Conservation (phyloP, 2,888 invertebrate genomes). For the Saturnia pavonia region DNA sequence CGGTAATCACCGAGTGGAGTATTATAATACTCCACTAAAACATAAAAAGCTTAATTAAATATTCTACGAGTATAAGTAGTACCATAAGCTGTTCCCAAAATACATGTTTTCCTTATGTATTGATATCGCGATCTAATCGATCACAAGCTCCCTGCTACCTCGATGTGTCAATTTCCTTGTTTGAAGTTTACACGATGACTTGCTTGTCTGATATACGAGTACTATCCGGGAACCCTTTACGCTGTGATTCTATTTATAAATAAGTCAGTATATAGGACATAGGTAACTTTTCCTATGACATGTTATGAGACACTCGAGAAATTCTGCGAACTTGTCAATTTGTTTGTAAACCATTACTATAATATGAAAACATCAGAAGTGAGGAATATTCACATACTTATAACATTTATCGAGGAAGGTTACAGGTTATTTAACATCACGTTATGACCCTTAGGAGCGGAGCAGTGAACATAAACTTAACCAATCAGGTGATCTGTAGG, state of each 20-base stretch:
- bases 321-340: neutral
- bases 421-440: too few species aligned
- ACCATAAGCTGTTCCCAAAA: too few species aligned
- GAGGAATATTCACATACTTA: neutral
- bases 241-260: neutral
- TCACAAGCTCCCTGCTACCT: neutral
- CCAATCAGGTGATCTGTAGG: too few species aligned
- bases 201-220: neutral
- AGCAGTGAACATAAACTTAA: too few species aligned
- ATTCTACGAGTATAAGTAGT: too few species aligned
- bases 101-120: neutral
- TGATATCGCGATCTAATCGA: neutral
- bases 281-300: neutral
- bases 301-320: neutral
- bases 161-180: neutral
- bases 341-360: constrained; percentile 7
- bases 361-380: constrained; percentile 12
- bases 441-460: too few species aligned
- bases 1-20: too few species aligned
- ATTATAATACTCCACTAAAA: too few species aligned
- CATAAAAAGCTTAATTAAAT: too few species aligned
- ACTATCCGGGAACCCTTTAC: neutral
- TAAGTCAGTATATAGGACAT: neutral
- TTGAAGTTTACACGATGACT: neutral
- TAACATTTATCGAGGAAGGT: neutral